A percentile compares a stretch with the other conserved stretches of the same genome.
Conservation (phyloP, 2,113 vertebrate species). For the Mus spicilegus region DNA sequence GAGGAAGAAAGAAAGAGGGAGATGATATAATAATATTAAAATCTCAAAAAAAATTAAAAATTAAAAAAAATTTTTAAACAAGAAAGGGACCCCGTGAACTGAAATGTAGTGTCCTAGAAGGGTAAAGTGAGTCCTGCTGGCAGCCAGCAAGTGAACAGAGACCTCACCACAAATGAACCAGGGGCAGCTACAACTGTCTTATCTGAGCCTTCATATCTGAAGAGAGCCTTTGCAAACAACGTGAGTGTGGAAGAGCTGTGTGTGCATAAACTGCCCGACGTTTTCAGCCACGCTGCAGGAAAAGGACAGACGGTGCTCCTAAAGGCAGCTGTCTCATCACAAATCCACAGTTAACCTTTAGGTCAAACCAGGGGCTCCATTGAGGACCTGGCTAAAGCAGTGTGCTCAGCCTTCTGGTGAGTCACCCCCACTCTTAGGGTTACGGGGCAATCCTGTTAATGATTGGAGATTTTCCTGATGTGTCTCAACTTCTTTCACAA, state of each 20-base stretch:
- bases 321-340: neutral
- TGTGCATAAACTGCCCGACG: no score
- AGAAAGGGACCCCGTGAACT: neutral
- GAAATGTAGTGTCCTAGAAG: neutral
- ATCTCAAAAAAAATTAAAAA: neutral
- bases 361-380: neutral
- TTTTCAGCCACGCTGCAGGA: neutral
- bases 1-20: neutral
- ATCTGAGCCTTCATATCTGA: neutral
- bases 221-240: neutral
- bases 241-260: neutral
- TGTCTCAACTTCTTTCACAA: constrained; percentile 74
- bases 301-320: neutral
- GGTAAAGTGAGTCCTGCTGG: neutral
- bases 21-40: neutral
- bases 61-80: neutral
- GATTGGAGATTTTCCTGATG: constrained; percentile 60
- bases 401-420: neutral
- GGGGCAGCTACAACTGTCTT: neutral
- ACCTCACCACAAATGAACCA: neutral
- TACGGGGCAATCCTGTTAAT: constrained; percentile 70
- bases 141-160: neutral
- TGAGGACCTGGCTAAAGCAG: no score
- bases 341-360: neutral
- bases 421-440: neutral